Conservation (phyloP, 2,888 invertebrate genomes). For the Dolichomitus sp. region DNA sequence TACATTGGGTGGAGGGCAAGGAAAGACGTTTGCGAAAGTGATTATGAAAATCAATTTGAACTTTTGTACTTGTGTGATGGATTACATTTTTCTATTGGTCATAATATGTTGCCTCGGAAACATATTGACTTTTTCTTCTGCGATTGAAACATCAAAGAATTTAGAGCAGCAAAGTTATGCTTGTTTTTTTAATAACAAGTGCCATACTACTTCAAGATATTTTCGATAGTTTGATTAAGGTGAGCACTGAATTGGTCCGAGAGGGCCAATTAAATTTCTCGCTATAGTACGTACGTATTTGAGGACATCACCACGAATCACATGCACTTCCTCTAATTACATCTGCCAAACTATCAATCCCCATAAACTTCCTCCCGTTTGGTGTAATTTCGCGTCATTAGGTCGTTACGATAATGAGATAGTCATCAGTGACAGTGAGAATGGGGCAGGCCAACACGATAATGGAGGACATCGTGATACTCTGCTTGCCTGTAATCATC, state of each 20-base stretch:
- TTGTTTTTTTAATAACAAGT: no score
- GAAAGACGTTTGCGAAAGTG: no score
- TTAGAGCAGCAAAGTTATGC: no score
- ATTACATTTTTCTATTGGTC: neutral
- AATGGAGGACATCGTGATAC: conserved; percentile 14
- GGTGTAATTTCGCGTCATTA: conserved; percentile 69
- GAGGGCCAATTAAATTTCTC: conserved; percentile 14
- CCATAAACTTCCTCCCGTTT: conserved; percentile 66
- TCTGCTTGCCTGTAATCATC: neutral
- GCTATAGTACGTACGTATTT: conserved; percentile 4
- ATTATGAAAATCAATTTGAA: neutral
- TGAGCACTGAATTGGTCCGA: neutral
- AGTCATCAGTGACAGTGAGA: conserved; percentile 51
- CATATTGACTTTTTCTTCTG: no score
- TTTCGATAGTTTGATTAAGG: neutral
- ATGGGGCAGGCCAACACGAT: neutral
- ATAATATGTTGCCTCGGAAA: neutral
- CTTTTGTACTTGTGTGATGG: no score
- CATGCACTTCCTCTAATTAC: conserved; percentile 73
- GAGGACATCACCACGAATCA: conserved; percentile 49
- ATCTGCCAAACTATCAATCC: conserved; percentile 74
- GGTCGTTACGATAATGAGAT: conserved; percentile 72
- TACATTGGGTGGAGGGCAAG: neutral
- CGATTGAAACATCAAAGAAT: no score
- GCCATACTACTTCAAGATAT: neutral